These are phyloP conservation scores for Sphenodon punctatus DNA, from an alignment of 2,797 vertebrate genomes.

Conservation along the genomic window DNA sequence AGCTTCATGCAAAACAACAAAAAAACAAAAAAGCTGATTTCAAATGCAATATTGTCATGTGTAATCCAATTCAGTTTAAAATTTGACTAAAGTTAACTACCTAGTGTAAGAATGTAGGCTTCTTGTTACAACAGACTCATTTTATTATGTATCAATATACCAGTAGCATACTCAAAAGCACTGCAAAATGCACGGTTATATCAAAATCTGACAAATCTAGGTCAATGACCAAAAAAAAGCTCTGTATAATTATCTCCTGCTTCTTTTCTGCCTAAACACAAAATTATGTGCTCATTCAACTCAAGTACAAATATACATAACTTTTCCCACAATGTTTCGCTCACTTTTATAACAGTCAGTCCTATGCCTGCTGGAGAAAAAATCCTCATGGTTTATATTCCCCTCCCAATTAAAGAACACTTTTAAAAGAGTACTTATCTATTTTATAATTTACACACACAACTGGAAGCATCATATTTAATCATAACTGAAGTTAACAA, in stretches of 20 bases:
- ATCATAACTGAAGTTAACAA: background rate
- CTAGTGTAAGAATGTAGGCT: background rate
- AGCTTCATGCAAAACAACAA: background rate
- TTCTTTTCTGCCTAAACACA: background rate
- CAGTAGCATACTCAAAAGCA: background rate
- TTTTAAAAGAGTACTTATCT: background rate
- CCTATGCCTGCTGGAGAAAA: background rate
- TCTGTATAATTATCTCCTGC: background rate
- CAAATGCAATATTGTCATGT: background rate
- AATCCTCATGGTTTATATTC: background rate
- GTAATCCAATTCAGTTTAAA: background rate
- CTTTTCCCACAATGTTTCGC: background rate
- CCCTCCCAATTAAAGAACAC: background rate
- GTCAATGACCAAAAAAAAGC: background rate
- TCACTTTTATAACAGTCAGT: background rate
- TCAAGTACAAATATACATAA: background rate
- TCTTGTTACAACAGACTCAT: background rate
- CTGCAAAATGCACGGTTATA: background rate
- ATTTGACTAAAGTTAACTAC: background rate
- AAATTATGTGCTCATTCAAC: background rate
- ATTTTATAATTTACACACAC: background rate
- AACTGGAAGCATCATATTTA: background rate
- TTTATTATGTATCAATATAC: background rate
- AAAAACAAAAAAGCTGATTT: background rate
- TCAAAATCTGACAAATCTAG: background rate